Percentiles rank a stretch among this genome's conserved stretches.
These are phyloP conservation scores for Corythornis vintsioides DNA, from an alignment of 2,113 vertebrate species.

Conservation along the genomic window DNA sequence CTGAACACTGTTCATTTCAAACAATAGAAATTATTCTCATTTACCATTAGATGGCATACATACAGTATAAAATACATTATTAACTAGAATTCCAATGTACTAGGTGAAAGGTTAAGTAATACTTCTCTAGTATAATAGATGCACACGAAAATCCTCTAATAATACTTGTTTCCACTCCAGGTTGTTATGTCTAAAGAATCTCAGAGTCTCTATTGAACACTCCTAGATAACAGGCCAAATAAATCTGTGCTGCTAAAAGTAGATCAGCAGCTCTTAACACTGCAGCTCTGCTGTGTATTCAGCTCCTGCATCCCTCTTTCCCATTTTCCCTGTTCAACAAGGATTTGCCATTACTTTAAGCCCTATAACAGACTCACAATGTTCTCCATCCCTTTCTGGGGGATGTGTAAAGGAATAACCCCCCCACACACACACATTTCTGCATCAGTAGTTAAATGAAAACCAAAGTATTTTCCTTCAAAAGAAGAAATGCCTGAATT, in stretches of 20 bases:
- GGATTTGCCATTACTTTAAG: neutral
- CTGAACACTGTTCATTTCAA: neutral
- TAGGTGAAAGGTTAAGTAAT: constrained; percentile 55
- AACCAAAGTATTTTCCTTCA: neutral
- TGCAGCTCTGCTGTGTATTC: neutral
- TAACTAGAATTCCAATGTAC: constrained; percentile 1
- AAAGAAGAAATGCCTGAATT: neutral
- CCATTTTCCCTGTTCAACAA: neutral
- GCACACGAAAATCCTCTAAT: neutral
- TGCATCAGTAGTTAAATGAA: neutral
- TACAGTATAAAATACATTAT: constrained; percentile 53
- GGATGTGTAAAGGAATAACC: neutral
- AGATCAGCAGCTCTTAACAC: neutral
- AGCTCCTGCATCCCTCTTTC: neutral
- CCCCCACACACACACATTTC: too few relatives aligned
- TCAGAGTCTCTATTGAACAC: neutral
- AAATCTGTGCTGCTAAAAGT: neutral
- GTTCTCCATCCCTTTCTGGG: neutral
- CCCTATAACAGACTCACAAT: neutral
- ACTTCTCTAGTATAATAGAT: neutral
- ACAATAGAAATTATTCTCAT: constrained; percentile 45
- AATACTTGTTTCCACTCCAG: constrained; percentile 23
- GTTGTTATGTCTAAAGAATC: neutral
- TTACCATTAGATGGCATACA: constrained; percentile 75
- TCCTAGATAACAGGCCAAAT: neutral